Base-by-base conservation (phyloP, 1,140 invertebrate species). In the Achroia grisella region DNA sequence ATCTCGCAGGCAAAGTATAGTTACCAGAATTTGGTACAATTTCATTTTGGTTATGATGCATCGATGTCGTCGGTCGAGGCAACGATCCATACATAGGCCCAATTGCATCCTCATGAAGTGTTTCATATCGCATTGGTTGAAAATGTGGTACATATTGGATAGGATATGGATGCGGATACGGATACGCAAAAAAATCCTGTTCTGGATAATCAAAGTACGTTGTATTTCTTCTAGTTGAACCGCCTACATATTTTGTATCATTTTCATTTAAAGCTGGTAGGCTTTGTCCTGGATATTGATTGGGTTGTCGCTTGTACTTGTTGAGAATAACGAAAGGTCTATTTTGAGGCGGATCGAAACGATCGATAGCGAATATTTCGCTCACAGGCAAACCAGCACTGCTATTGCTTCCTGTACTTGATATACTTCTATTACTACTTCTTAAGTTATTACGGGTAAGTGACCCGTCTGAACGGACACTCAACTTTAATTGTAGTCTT, bases 401-500 rank as follows among this genome's bases (percentile, higher is more conserved):
- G 29, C 54, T 70, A 35, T 61, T 77, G 42, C 75, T 82, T 4
- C 52, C 39, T 51, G 74, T 77, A 44, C 78, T 82, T 15, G 70
- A 63, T 44, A 76, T 80, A 47, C 77, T 85, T 55, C 81, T 73
- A 15, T 48, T 72, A 44, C 81, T 85, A 46, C 78, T 76, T 44
- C 81, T 66, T 23, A 37, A 15, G 42, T 66, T 70, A 48, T 78
- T 73, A 28, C 81, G 63, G 42, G 61, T 73, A 15, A 85, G 48
- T 13, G 81, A 78, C 39, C 81, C 79, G 31, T 85, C 81, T 31
- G 79, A 74, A 13, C 79, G 75, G 15, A 85, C 77, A 57, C 77
- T 83, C 23, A 85, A 56, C 35, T 73, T 85, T 17, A 85, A 53
- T 69, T 85, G 77, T 15, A 85, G 56, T 67, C 74, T 78, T 69